phyloP scores from a whole-genome alignment of 2,113 vertebrate genomes.

The Hucho hucho region DNA sequence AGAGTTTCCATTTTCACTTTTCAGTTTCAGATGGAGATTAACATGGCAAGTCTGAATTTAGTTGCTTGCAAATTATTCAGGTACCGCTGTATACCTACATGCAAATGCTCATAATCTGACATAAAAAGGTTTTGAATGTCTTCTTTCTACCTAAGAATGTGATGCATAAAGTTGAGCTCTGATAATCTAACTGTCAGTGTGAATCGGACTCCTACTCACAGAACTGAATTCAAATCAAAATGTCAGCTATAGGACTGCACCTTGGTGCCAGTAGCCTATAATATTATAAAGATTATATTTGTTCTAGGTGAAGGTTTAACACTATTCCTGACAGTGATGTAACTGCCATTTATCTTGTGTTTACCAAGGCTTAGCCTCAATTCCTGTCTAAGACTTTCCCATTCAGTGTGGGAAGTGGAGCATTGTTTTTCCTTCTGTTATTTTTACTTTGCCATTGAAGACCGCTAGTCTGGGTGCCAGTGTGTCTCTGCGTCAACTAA shows the following conservation, averaged over 20 bases:
- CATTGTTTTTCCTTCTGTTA: slow-evolving; percentile 9
- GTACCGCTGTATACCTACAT: not conserved
- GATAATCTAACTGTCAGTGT: not conserved
- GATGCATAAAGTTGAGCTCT: not conserved
- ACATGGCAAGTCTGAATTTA: not conserved
- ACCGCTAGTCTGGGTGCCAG: not conserved
- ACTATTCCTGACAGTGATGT: not conserved
- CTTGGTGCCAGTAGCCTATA: too few species aligned
- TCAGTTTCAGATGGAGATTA: too few species aligned
- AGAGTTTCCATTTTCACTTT: too few species aligned
- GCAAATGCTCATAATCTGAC: slow-evolving; percentile 8
- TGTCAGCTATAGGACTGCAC: not conserved
- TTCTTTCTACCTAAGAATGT: not conserved
- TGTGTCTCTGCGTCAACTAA: slow-evolving; percentile 1
- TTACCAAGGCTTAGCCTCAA: not conserved
- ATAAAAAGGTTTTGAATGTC: not conserved
- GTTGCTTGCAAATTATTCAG: not conserved
- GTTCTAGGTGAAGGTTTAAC: not conserved
- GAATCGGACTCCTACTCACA: not conserved
- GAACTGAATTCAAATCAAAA: not conserved
- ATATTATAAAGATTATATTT: not conserved
- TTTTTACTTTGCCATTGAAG: not conserved
- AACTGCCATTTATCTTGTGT: not conserved
- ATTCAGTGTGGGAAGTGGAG: not conserved
- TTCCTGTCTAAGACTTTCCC: not conserved